Percentiles rank a stretch among this genome's conserved stretches.
phyloP scores from a whole-genome alignment of 2,888 invertebrate species.

The Lepidochrysops patricia region DNA sequence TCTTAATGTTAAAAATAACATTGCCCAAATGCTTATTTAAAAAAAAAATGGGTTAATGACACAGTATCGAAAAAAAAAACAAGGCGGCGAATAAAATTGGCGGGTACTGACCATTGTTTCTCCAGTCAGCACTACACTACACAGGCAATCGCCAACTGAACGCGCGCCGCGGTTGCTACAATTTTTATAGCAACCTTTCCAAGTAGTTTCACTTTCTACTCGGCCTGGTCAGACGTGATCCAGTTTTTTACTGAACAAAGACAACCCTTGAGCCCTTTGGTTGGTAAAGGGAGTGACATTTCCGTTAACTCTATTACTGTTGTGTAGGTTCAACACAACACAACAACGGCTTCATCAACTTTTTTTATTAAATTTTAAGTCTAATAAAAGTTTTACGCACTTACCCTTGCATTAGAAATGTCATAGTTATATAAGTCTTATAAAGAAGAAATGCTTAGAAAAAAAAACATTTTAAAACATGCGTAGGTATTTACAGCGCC shows the following conservation, averaged over 20 bases:
- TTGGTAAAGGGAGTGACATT: neutral
- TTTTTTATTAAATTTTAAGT: no score
- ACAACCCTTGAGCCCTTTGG: conserved; percentile 19
- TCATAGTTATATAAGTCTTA: no score
- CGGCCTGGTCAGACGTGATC: conserved; percentile 53
- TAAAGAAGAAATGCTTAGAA: no score
- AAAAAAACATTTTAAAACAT: no score
- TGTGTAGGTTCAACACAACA: no score
- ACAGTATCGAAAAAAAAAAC: conserved; percentile 27
- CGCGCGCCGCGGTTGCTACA: conserved; percentile 46
- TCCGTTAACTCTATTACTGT: neutral
- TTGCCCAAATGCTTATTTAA: neutral
- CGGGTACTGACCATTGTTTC: conserved; percentile 58
- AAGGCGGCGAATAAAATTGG: conserved; percentile 46
- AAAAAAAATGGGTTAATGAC: neutral
- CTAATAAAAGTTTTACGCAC: no score
- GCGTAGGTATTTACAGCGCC: no score
- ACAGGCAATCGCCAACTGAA: conserved; percentile 53
- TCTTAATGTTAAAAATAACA: neutral
- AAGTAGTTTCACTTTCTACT: conserved; percentile 67
- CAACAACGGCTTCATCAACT: no score
- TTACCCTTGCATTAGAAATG: no score
- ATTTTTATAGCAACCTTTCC: conserved; percentile 63
- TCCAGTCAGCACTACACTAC: conserved; percentile 34
- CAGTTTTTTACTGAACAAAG: conserved; percentile 65